Base-by-base conservation (phyloP, 1,140 invertebrate genomes). In the Drosophila lacertosa region DNA sequence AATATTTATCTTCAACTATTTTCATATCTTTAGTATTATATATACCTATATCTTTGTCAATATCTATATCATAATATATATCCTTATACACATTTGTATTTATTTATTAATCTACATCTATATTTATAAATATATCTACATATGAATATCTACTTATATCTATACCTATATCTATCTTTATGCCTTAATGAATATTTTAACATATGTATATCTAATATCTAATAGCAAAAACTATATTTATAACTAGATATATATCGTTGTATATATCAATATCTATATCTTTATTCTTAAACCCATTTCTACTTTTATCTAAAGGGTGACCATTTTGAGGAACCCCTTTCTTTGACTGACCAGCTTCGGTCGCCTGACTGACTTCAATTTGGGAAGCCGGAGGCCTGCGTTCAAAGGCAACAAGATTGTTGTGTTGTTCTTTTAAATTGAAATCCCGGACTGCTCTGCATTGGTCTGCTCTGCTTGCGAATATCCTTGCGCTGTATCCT, bases 371-470 rank as follows among this genome's bases (percentile, higher is more conserved):
- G 74, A 82, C 79, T 82, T 82, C 64, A 66, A 73, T 73, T 64
- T 80, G 13, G 22, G 35, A 63, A 70, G 33, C 42, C 53, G 26
- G 15, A 57, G 54, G 47, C 32, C 37, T 24, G 39, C 44, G 71
- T 58, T 11, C 54, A 58, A 54, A 69, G 74, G 42, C 53, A 63
- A 37, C 47, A 26, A 32, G 65, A 44, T 55, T 65, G 58, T 45
- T 71, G 53, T 72, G 63, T 44, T 83, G 80, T 86, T 71, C 66
- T 75, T 60, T 60, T 69, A 76, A 76, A 80, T 84, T 80, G 35
- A 77, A 84, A 86, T 86, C 80, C 81, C 18, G 22, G 9, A 13
- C 45, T 13, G 20, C 4, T n/a, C 18, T n/a, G 20, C 35, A 4
- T n/a, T 26, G 44, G 44, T n/a, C 20, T 13, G 24, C 22, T 7